Evolutionary conservation across 2,888 invertebrate species (phyloP).

Genomic region (Abrostola triplasia): DNA sequence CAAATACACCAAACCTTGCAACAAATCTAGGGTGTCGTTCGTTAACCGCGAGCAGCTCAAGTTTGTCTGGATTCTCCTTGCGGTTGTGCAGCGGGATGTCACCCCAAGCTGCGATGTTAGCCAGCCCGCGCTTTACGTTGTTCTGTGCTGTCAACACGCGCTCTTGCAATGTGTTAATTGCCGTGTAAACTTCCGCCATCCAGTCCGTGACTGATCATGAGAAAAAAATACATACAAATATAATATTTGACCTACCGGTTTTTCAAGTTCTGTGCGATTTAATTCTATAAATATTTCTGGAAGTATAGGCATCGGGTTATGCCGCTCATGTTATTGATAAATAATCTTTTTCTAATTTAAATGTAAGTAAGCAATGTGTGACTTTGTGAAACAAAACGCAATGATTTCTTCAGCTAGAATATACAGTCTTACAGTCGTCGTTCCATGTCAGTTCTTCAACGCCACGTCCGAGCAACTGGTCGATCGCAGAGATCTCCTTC

Average conservation of each 20-base stretch:
- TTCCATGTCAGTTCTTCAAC: constrained; percentile 93
- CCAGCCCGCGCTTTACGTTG: constrained; percentile 89
- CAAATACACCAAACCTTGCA: constrained; percentile 75
- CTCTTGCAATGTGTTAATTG: constrained; percentile 91
- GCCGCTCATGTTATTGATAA: no score
- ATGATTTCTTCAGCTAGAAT: not conserved
- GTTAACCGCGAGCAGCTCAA: constrained; percentile 86
- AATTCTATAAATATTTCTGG: no score
- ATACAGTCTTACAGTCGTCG: constrained; percentile 90
- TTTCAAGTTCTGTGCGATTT: no score
- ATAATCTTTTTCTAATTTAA: no score
- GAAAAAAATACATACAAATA: not conserved
- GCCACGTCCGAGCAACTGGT: constrained; percentile 90
- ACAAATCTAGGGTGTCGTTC: constrained; percentile 87
- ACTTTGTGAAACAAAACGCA: no score
- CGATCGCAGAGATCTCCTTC: constrained; percentile 93
- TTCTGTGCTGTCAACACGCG: constrained; percentile 91
- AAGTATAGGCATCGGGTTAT: no score
- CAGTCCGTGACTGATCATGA: constrained; percentile 89
- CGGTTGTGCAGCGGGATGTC: constrained; percentile 92
- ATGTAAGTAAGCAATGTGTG: no score
- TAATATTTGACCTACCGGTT: no score
- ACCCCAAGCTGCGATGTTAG: constrained; percentile 91
- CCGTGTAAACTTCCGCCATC: constrained; percentile 90
- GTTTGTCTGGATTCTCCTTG: constrained; percentile 82